Evolutionary conservation across 2,888 invertebrate species (phyloP).

Genomic region (Altica lythri): DNA sequence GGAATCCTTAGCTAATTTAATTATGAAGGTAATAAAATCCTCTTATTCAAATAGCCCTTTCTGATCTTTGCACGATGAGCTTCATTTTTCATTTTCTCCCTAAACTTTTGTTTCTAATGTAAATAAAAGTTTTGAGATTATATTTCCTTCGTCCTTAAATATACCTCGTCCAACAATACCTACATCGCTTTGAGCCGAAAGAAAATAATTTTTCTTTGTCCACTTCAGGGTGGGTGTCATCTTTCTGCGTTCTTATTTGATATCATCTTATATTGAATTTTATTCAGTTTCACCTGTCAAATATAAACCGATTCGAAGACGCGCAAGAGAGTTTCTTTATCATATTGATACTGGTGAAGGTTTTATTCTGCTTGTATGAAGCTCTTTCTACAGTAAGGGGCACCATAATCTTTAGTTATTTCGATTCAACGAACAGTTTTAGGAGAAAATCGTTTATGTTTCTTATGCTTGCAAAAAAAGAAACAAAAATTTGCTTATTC

Average conservation of each 20-base stretch:
- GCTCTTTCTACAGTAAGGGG: constrained; percentile 3
- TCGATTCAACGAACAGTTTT: too few relatives aligned
- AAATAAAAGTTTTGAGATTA: constrained; percentile 22
- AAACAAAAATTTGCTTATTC: too few relatives aligned
- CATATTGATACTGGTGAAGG: constrained; percentile 9
- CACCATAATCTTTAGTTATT: too few relatives aligned
- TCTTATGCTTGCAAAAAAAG: not conserved
- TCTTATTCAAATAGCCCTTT: not conserved
- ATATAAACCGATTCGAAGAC: constrained; percentile 7
- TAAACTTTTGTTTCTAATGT: constrained; percentile 15
- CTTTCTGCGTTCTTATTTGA: constrained; percentile 22
- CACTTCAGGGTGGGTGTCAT: constrained; percentile 20
- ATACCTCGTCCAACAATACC: constrained; percentile 12
- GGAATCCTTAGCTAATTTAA: not conserved
- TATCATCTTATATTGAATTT: constrained; percentile 23
- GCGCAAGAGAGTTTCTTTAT: constrained; percentile 5
- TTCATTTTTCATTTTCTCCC: constrained; percentile 21
- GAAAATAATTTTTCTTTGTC: constrained; percentile 27
- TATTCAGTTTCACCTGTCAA: constrained; percentile 22
- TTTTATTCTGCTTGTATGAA: constrained; percentile 5
- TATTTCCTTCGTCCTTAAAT: constrained; percentile 14
- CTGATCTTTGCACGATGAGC: not conserved
- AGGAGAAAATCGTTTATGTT: not conserved
- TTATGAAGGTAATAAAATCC: not conserved
- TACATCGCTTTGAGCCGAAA: constrained; percentile 16